Evolutionary conservation across 2,888 invertebrate species (phyloP), one percentile per base, ranked within the genome.

Genomic region (Terebella lapidaria): DNA sequence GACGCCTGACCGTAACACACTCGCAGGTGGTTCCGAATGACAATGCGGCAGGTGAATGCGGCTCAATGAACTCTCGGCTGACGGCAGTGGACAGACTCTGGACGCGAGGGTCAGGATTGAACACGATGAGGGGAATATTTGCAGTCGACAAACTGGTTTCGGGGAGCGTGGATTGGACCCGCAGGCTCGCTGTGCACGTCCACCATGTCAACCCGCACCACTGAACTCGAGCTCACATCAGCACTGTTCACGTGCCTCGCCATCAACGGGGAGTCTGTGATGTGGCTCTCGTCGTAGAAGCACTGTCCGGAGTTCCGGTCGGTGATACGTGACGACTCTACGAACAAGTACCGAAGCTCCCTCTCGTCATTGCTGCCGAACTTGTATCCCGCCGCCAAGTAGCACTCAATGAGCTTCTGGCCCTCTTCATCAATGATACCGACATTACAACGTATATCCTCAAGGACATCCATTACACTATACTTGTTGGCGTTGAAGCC

Each of bases 401-500:
- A 42, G 57, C 57, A 57, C 54, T 61, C 45, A 10, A 61, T n/a
- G 1, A 61, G 57, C 2, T 27, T 30, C 5, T 30, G 27, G 15
- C 57, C 61, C 25, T 54, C 54, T 3, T 25, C 54, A 25, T 53
- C 57, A 28, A 61, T 28, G 4, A 3, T 22, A 3, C 61, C 61
- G 5, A 54, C 26, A 42, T 35, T 61, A 47, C 51, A 27, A 30
- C 58, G 57, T 24, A 61, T 53, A 49, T 18, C 30, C 49, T 58
- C 49, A 24, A 61, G 47, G 18, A 61, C 26, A 54, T 54, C 61
- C 18, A 46, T 30, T 29, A 60, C 22, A 27, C 51, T 35, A 52
- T 61, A 61, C 52, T 58, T 58, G 52, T 58, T 61, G 1, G 61
- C 55, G 46, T 54, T 58, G 49, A 51, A 57, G 22, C 61, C 61